Percentiles rank a stretch among this genome's conserved stretches.
These are phyloP conservation scores for Agrilus mali DNA, from an alignment of 2,888 invertebrate species.

Conservation along the genomic window DNA sequence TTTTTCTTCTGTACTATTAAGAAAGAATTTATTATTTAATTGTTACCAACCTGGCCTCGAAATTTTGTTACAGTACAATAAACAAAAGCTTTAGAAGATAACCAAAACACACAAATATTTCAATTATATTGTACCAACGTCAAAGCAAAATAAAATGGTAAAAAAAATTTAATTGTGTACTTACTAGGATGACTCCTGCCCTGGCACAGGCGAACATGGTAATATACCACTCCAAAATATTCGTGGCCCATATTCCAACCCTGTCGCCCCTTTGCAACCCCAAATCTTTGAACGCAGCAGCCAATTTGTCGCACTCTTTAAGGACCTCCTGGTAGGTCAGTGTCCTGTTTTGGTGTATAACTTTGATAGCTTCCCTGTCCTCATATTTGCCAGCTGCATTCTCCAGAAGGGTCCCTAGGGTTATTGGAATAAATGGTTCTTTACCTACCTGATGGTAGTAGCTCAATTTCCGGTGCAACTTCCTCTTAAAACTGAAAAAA, in stretches of 20 bases:
- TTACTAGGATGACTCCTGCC: constrained; percentile 58
- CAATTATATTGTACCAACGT: too few species aligned
- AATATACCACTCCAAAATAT: constrained; percentile 63
- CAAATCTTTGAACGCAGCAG: constrained; percentile 52
- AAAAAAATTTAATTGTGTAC: too few species aligned
- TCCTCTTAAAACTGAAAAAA: background rate
- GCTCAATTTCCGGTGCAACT: constrained; percentile 27
- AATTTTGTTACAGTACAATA: too few species aligned
- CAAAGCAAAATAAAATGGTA: too few species aligned
- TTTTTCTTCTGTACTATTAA: too few species aligned
- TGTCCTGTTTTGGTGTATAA: constrained; percentile 38
- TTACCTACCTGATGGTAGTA: constrained; percentile 39
- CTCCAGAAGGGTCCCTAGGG: constrained; percentile 46
- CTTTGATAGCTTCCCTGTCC: constrained; percentile 44
- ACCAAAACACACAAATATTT: too few species aligned
- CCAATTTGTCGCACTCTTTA: constrained; percentile 50
- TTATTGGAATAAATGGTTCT: constrained; percentile 38
- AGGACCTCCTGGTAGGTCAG: constrained; percentile 40
- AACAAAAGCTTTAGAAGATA: too few species aligned
- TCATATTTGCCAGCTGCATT: constrained; percentile 39
- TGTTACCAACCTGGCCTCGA: too few species aligned
- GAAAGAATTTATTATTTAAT: too few species aligned
- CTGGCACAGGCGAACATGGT: constrained; percentile 57
- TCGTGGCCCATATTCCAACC: constrained; percentile 71
- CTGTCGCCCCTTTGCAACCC: constrained; percentile 61